Evolutionary conservation across 2,888 invertebrate species (phyloP).

Genomic region (Lysandra bellargus): DNA sequence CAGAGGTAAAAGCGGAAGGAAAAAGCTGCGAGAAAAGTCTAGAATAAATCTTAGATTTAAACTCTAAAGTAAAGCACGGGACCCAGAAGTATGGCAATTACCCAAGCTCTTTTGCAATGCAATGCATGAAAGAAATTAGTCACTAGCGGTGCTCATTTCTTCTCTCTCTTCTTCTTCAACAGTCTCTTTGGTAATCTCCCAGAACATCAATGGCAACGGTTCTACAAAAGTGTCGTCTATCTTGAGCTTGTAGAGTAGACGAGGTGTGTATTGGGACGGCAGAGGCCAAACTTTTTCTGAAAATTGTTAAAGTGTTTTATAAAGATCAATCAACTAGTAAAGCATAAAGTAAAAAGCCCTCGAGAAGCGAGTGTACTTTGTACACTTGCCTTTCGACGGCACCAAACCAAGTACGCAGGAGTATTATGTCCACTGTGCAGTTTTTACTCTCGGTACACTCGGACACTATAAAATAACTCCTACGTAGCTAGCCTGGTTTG

Average conservation of each 20-base stretch:
- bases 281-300: constrained; percentile 71
- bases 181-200: constrained; percentile 65
- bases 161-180: constrained; percentile 50
- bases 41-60: no score
- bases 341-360: neutral
- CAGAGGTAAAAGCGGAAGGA: neutral
- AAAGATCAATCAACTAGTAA: neutral
- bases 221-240: constrained; percentile 72
- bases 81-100: no score
- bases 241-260: constrained; percentile 66
- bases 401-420: no score
- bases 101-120: neutral
- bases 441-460: no score
- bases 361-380: no score
- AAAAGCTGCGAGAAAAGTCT: no score
- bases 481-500: no score
- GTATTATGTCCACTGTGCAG: no score
- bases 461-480: no score
- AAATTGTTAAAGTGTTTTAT: constrained; percentile 19
- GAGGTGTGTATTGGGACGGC: constrained; percentile 68
- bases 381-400: no score
- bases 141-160: constrained; percentile 53
- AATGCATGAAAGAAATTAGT: constrained; percentile 45
- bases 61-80: no score
- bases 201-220: constrained; percentile 71